Conservation (phyloP, 2,888 invertebrate genomes). For the Clusia tigrina region DNA sequence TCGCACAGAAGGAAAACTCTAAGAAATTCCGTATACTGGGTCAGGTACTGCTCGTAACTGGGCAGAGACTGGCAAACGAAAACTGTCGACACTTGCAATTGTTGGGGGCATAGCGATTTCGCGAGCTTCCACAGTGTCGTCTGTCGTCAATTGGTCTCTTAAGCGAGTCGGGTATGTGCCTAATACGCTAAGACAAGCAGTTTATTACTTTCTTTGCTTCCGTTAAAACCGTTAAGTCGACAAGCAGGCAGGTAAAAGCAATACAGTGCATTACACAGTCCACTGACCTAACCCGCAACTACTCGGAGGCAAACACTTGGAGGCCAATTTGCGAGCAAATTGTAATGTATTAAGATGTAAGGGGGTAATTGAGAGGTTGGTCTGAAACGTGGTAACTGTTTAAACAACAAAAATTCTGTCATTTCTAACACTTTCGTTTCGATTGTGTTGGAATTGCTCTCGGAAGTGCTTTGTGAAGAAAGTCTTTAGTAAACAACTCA, state of each 20-base stretch:
- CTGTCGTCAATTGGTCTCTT: conserved; percentile 1
- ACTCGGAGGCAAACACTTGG: no score
- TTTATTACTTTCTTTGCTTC: not conserved
- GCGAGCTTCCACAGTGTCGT: not conserved
- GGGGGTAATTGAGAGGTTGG: no score
- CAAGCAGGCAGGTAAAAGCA: not conserved
- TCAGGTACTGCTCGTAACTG: not conserved
- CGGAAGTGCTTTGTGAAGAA: no score
- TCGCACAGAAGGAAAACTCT: not conserved
- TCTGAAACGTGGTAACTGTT: no score
- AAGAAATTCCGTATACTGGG: not conserved
- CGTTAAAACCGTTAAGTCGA: not conserved
- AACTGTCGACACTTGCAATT: conserved; percentile 9
- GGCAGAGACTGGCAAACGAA: not conserved
- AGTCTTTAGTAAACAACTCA: no score
- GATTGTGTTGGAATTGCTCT: no score
- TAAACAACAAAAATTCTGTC: no score
- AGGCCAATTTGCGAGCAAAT: no score
- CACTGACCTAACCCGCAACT: not conserved
- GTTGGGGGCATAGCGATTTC: conserved; percentile 3
- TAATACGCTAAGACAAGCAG: not conserved
- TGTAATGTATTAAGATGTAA: no score
- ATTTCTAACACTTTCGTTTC: no score
- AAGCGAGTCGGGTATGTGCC: no score
- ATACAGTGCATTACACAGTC: not conserved